Evolutionary conservation across 35 echinoderm and acorn worm species (phyloP).

Genomic region (Ptychodera flava): DNA sequence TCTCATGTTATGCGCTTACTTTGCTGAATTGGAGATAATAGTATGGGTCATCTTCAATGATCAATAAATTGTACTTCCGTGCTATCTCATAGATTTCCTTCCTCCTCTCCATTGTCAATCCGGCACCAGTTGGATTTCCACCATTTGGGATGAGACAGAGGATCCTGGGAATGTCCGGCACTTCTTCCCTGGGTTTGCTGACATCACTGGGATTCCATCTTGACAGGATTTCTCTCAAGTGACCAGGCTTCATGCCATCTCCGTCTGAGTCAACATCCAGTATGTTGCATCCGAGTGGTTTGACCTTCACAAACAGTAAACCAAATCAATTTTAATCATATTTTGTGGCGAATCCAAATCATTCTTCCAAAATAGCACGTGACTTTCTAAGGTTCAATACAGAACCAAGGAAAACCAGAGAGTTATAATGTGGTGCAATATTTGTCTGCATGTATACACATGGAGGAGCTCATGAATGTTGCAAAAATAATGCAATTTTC

Average conservation of each 20-base stretch:
- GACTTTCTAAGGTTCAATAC: too few relatives aligned
- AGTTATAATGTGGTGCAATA: too few relatives aligned
- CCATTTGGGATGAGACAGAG: slow-evolving; percentile 68
- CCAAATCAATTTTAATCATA: too few relatives aligned
- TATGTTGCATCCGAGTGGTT: slow-evolving; percentile 21
- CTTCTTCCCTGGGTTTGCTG: slow-evolving; percentile 17
- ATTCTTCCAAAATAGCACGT: too few relatives aligned
- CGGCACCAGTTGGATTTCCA: slow-evolving; percentile 67
- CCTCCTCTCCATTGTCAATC: slow-evolving; percentile 34
- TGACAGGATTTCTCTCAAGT: slow-evolving; percentile 46
- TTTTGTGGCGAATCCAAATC: too few relatives aligned
- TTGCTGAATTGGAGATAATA: slow-evolving; percentile 78
- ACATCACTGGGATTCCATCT: slow-evolving; percentile 52
- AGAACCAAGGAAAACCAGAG: too few relatives aligned
- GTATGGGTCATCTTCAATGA: slow-evolving; percentile 74
- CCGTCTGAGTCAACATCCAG: slow-evolving; percentile 47
- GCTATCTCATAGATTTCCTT: slow-evolving; percentile 53
- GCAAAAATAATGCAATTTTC: too few relatives aligned
- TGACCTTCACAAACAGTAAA: slow-evolving; percentile 4
- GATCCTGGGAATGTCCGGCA: slow-evolving; percentile 37
- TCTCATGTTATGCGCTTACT: slow-evolving; percentile 18
- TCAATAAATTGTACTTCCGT: slow-evolving; percentile 50
- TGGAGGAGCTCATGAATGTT: too few relatives aligned
- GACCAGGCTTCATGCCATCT: slow-evolving; percentile 69
- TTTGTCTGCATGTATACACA: too few relatives aligned